phyloP scores from a whole-genome alignment of 2,797 vertebrate genomes.

The Scyliorhinus canicula region DNA sequence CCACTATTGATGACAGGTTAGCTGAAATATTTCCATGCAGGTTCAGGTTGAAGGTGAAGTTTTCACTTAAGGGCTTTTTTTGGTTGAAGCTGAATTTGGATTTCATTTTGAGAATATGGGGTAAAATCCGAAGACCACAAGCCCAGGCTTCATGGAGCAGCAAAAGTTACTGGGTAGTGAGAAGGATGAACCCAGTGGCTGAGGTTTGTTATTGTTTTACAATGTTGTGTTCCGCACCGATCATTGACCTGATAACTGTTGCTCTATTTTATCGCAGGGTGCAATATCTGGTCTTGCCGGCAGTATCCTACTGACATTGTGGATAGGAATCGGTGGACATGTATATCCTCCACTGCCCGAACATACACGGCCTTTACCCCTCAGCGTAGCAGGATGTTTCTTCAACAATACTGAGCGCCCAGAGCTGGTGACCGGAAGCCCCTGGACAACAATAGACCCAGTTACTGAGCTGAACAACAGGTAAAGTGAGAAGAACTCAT shows the following conservation, averaged over 20 bases:
- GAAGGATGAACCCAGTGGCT: neutral
- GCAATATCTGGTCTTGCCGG: neutral
- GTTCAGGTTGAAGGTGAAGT: neutral
- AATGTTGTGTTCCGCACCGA: neutral
- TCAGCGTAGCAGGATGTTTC: neutral
- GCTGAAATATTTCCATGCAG: neutral
- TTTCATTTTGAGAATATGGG: neutral
- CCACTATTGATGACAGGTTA: too few relatives aligned
- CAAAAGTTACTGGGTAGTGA: neutral
- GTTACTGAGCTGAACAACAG: neutral
- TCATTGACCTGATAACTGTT: neutral
- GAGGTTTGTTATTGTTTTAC: neutral
- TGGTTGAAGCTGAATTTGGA: neutral
- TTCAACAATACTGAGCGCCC: neutral
- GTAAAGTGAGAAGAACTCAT: neutral
- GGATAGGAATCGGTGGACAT: constrained; percentile 6
- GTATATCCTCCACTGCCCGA: neutral
- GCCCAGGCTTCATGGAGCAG: neutral
- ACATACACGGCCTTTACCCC: neutral
- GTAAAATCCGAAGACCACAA: neutral
- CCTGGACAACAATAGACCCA: neutral
- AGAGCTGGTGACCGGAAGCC: neutral
- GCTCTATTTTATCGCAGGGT: neutral
- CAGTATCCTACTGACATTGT: neutral
- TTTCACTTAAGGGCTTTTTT: neutral